Percentiles rank a stretch among this genome's conserved stretches.
Conservation (phyloP, 2,113 vertebrate species). For the Larimichthys crocea region DNA sequence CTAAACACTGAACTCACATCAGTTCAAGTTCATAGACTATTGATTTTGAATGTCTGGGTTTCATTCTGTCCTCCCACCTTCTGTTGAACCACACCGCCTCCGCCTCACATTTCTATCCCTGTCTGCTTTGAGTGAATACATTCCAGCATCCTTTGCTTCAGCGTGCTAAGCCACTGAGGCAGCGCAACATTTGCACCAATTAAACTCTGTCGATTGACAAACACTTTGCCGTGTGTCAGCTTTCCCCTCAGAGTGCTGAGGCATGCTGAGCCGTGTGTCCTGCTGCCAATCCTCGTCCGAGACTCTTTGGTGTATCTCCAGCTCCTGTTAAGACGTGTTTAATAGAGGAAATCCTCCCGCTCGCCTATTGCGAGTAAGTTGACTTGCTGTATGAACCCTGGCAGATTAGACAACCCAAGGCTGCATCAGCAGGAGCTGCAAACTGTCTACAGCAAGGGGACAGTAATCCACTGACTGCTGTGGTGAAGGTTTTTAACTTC, state of each 20-base stretch:
- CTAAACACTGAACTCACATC: background rate
- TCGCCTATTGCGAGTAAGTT: conserved; percentile 40
- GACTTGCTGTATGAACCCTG: conserved; percentile 34
- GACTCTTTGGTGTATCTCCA: conserved; percentile 28
- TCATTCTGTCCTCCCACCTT: too few relatives aligned
- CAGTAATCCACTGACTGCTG: conserved; percentile 72
- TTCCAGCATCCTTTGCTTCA: background rate
- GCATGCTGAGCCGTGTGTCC: conserved; percentile 28
- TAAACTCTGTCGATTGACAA: conserved; percentile 36
- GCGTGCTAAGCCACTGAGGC: background rate
- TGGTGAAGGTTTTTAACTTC: conserved; percentile 49
- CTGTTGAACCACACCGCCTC: too few relatives aligned
- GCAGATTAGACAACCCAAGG: conserved; percentile 49
- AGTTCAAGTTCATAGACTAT: background rate
- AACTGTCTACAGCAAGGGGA: conserved; percentile 59
- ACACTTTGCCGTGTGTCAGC: conserved; percentile 17
- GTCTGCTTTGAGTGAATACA: conserved; percentile 2
- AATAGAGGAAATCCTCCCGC: conserved; percentile 49
- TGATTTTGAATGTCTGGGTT: too few relatives aligned
- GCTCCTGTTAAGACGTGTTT: conserved; percentile 49
- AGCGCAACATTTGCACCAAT: conserved; percentile 8
- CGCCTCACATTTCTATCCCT: background rate
- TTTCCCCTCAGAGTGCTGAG: conserved; percentile 28
- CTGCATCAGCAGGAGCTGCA: conserved; percentile 65
- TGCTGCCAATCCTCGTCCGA: conserved; percentile 32